Conservation (phyloP, 2,113 vertebrate genomes). For the Cochlearius cochlearius region DNA sequence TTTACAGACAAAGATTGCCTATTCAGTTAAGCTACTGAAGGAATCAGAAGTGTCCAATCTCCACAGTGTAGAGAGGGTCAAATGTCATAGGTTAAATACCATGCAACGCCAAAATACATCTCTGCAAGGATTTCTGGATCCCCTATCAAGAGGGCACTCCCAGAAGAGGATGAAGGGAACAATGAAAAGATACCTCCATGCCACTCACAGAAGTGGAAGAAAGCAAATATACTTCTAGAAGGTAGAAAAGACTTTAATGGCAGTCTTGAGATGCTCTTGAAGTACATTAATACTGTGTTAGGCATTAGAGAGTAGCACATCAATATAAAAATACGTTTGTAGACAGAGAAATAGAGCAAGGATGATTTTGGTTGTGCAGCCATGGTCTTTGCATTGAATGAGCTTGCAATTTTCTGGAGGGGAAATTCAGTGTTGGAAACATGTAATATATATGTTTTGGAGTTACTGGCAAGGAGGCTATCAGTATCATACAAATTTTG, state of each 20-base stretch:
- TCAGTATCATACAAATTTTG: not conserved
- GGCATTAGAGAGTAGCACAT: not conserved
- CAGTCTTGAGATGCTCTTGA: not conserved
- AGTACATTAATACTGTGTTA: not conserved
- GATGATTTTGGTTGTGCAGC: not conserved
- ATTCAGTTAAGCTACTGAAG: not conserved
- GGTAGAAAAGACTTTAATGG: not conserved
- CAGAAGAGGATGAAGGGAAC: not conserved
- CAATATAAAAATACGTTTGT: not conserved
- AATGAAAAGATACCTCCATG: not conserved
- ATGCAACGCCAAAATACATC: rapidly evolving
- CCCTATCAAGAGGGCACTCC: not conserved
- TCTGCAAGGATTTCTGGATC: not conserved
- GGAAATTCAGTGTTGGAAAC: not conserved
- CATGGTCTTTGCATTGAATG: not conserved
- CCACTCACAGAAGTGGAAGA: not conserved
- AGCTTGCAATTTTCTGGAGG: not conserved
- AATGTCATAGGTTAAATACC: not conserved
- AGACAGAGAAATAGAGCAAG: not conserved
- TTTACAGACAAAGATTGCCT: not conserved
- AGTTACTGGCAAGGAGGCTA: not conserved
- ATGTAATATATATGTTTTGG: not conserved
- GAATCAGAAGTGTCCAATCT: not conserved
- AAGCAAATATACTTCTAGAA: not conserved
- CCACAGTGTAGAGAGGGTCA: not conserved